phyloP scores from a whole-genome alignment of 2,113 vertebrate species.

The Menidia beryllina region DNA sequence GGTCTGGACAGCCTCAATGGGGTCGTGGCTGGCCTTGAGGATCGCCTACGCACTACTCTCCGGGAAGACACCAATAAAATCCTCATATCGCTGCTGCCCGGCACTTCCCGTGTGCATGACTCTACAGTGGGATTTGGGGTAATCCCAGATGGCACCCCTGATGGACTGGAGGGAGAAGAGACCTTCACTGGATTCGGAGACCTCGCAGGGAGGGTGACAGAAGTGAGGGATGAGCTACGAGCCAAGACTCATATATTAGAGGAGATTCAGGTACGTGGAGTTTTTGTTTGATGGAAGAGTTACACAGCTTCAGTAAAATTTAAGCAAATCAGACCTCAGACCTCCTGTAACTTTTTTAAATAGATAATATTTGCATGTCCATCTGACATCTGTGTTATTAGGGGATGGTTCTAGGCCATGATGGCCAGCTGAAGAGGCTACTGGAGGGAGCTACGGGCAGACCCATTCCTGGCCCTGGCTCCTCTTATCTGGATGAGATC shows the following conservation, averaged over 20 bases:
- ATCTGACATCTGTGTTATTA: constrained; percentile 10
- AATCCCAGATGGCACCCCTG: constrained; percentile 86
- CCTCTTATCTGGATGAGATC: constrained; percentile 85
- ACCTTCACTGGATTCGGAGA: constrained; percentile 84
- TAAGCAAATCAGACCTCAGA: neutral
- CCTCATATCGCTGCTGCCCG: constrained; percentile 84
- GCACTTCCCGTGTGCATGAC: constrained; percentile 72
- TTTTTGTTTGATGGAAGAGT: neutral
- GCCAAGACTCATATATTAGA: constrained; percentile 90
- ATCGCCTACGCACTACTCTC: constrained; percentile 86
- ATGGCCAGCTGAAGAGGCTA: constrained; percentile 91
- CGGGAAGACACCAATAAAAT: constrained; percentile 89
- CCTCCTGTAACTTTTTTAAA: neutral
- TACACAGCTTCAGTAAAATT: neutral
- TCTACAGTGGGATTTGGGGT: constrained; percentile 86
- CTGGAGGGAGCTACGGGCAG: constrained; percentile 80
- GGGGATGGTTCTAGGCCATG: constrained; percentile 92
- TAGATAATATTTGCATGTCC: neutral
- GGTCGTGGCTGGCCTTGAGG: constrained; percentile 86
- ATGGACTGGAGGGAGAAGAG: constrained; percentile 82
- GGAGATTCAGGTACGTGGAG: constrained; percentile 82
- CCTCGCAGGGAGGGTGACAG: constrained; percentile 88
- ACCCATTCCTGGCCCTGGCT: constrained; percentile 82
- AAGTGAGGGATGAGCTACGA: constrained; percentile 90
- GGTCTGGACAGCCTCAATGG: constrained; percentile 87